Base-by-base conservation (phyloP, 2,113 vertebrate species). In the Pelecanus crispus region DNA sequence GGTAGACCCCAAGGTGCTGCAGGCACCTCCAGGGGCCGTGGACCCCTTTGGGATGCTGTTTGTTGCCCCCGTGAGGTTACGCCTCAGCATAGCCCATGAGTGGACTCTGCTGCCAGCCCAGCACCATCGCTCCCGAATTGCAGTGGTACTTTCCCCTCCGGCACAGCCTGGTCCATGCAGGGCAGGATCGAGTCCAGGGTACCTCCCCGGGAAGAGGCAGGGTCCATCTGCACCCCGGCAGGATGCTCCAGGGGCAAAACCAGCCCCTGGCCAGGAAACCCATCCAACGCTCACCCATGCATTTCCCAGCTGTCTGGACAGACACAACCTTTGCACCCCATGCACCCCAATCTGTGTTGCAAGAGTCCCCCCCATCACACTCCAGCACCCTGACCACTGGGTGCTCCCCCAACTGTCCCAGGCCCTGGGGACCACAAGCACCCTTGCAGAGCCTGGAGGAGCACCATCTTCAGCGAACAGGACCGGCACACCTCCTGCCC, bases 261-360 rank as follows among this genome's bases (percentile, higher is more conserved):
- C 55, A 66, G 59, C 5, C n/a, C 4, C n/a, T 7, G 25, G 7
- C 32, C 1, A 0, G 47, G 50, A 83, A 62, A 29, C 17, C 34
- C 73, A 88, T n/a, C 31, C 66, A 40, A 84, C 0, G 0, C 26
- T 42, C 7, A 1, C 9, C 47, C 36, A 15, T 2, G 0, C 34
- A 3, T 20, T 73, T 45, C 73, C 87, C 73, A 34, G 44, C 63
- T 78, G 19, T 32, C 38, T 13, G 20, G 24, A 11, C 40, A 61
- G n/a, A 15, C 20, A 17, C 32, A 55, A 65, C 36, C 70, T 74
- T 38, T 42, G 74, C 20, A 74, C 13, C 40, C 67, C n/a, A 15
- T 14, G n/a, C 67, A 59, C 1, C 24, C 38, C 53, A 10, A 12
- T 1, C 11, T 15, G 20, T 28, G 67, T 22, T 2, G 0, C 38